Evolutionary conservation across 2,113 vertebrate genomes (phyloP), one percentile per base, ranked within the genome.

Genomic region (Axis porcinus): DNA sequence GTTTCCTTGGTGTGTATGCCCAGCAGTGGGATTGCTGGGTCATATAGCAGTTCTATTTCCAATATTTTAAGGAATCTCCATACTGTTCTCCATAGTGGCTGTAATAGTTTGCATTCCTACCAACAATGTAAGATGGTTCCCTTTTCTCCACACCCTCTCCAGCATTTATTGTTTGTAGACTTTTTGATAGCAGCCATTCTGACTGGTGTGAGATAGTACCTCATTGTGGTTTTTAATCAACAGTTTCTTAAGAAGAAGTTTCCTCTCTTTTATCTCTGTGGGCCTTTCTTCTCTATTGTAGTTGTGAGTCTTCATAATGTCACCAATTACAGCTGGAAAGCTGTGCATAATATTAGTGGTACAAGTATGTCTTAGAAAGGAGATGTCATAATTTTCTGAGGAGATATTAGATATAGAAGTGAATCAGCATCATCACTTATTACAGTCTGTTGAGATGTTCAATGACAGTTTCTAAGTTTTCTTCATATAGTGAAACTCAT

Each of bases 381-480:
- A 17, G 33, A 60, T 89, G 36, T 6, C 27, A 79, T 84, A 27
- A 43, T 82, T 93, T 84, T 95, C 33, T 89, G 33, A 74, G 54
- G 70, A 81, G 91, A 78, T 86, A 67, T 19, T 58, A 84, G 17
- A 87, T 7, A 36, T 47, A 92, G 76, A 57, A 94, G 82, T 85
- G 47, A 70, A 86, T 67, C 64, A 76, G 17, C 52, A 88, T 45
- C 3, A 79, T 85, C 54, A 86, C 67, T 92, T 97, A 45, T 62
- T 86, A 58, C 43, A 93, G 92, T 97, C 33, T 89, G 27, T 57
- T 91, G 64, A 91, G 54, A 92, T 97, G 17, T 5, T 94, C n/a
- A 87, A 47, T 7, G 82, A 64, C 23, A 52, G 55, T 95, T 92
- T 89, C 16, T 27, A 9, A 94, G 7, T 91, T 97, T 92, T 85